Evolutionary conservation across 2,797 vertebrate species (phyloP), one percentile per base, ranked within the genome.

Genomic region (Carduelis carduelis): DNA sequence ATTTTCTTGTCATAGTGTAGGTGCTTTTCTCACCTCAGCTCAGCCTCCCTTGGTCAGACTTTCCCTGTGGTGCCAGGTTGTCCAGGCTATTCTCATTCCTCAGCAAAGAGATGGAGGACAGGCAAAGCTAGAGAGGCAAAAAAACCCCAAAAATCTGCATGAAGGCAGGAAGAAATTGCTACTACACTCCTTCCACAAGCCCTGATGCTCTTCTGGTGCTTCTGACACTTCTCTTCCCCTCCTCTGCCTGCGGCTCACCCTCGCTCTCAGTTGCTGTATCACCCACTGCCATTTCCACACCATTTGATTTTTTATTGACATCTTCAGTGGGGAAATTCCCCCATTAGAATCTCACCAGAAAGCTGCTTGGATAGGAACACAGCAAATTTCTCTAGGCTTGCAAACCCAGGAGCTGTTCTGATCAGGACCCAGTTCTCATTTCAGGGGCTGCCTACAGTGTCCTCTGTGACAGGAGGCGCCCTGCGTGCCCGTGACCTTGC

Each of bases 181-280:
- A 13, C 22, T 63, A 18, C 32, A 53, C 8, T 79, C 24, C 27
- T 90, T 79, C 12, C 34, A 75, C 34, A 46, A 30, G 18, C 19
- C 28, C 21, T 69, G 55, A 16, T 30, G 17, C 4, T 46, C 26
- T 53, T 49, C 0, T 0, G 26, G 21, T 44, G 20, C 22, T 9
- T 15, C 14, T 39, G 46, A n/a, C 5, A 12, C 16, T 34, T 68
- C 47, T 61, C 9, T 41, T 64, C 44, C 41, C 8, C 21, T 53
- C 2, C 0, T 0, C 7, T 44, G 41, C 14, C 50, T 22, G 13
- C 14, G 14, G 30, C 43, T 79, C 34, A 37, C 1, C 1, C 28
- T 52, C 0, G 0, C 32, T 56, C 20, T 72, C 0, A 0, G 5
- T 1, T 35, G 4, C 19, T 3, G 0, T 15, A 18, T 6, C 12